Evolutionary conservation across 2,113 vertebrate species (phyloP).

Genomic region (Oreocharis arfaki): DNA sequence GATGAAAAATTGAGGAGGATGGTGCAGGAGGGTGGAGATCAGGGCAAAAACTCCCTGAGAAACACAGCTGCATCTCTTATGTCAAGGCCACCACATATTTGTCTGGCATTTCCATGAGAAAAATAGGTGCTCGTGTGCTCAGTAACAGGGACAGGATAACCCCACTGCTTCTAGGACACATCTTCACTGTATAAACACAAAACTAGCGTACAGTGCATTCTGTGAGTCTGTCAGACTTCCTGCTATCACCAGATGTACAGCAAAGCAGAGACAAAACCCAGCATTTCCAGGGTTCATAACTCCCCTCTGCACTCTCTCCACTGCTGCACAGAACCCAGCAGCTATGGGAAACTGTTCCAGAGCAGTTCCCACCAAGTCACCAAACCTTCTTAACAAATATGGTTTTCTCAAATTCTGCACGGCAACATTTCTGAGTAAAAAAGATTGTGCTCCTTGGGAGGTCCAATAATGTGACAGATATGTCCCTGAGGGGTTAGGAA

Average conservation of each 20-base stretch:
- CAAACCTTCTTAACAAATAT: neutral
- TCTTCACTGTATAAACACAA: neutral
- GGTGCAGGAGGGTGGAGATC: accelerated
- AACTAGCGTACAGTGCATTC: neutral
- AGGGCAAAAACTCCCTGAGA: neutral
- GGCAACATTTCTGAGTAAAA: neutral
- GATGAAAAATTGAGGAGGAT: neutral
- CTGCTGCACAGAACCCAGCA: neutral
- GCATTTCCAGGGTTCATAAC: accelerated
- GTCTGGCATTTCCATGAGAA: neutral
- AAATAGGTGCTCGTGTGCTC: neutral
- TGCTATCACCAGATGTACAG: neutral
- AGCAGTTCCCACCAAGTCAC: neutral
- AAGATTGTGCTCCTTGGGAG: neutral
- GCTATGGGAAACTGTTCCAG: neutral
- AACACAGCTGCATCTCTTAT: neutral
- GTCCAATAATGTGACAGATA: neutral
- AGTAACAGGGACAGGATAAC: neutral
- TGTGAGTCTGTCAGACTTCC: neutral
- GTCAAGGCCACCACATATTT: neutral
- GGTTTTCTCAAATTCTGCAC: neutral
- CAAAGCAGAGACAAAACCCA: neutral
- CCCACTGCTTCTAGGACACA: neutral
- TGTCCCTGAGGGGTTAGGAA: neutral
- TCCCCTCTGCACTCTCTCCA: neutral